Base-by-base conservation (phyloP, 2,888 invertebrate genomes). In the Andrena bucephala region DNA sequence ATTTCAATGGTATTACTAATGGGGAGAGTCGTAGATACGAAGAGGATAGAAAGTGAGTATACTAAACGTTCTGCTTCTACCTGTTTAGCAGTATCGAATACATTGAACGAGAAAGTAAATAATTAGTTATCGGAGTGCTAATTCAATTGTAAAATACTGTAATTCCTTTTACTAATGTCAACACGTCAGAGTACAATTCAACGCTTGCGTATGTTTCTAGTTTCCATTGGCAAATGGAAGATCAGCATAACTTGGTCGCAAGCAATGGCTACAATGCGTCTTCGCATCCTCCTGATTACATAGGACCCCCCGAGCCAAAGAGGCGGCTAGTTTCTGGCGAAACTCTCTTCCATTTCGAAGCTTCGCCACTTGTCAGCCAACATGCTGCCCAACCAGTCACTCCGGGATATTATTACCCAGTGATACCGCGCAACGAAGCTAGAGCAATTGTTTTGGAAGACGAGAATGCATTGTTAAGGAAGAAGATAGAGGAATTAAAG, bases 401-500 rank as follows among this genome's bases (percentile, higher is more conserved):
- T 8, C 87, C 92, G 3, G 92, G 93, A 70, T 93, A 93, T 80
- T 93, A 93, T 85, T 93, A 93, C 77, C 93, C 93, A 16, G 92
- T 93, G n/a, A 93, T 93, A 85, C 93, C 92, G 0, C 91, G 93
- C 77, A 93, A 93, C 54, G 93, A 93, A 87, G 92, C 93, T 73
- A 94, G 95, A 79, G 94, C 94, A 29, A 92, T 95, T 82, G 94
- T 95, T 87, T 91, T 96, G 52, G 95, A 96, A 91, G 97, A 97
- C 89, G 97, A 97, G 93, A 97, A 97, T 91, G 94, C 94, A 68
- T 93, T 96, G 87, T 93, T 97, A 70, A 95, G 96, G 83, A 96
- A 96, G 87, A 96, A 96, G 91, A 95, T 97, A 66, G 96, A 96
- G 65, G 96, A 96, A 88, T 93, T 97, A 77, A 96, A 96, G 92